Percentiles rank a stretch among this genome's conserved stretches.
Evolutionary conservation across 2,113 vertebrate species (phyloP).

Genomic region (Numenius arquata): DNA sequence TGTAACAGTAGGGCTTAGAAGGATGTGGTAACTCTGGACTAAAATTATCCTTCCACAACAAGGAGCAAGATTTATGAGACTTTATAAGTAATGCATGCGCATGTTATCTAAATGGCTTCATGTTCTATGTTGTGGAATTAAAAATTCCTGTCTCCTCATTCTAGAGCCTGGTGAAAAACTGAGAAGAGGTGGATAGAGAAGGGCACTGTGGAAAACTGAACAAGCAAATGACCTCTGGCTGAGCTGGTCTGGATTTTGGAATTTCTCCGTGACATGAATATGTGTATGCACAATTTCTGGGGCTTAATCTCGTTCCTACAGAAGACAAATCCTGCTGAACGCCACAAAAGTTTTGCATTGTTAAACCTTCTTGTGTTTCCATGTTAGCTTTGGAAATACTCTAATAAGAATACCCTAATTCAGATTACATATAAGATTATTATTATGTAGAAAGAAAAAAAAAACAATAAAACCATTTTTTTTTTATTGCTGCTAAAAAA

Average conservation of each 20-base stretch:
- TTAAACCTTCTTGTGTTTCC: neutral
- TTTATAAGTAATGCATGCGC: neutral
- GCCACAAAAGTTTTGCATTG: neutral
- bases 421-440: neutral
- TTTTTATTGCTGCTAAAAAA: neutral
- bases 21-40: neutral
- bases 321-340: neutral
- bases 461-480: neutral
- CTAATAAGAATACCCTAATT: neutral
- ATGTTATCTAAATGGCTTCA: neutral
- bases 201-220: neutral
- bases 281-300: neutral
- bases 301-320: neutral
- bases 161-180: neutral
- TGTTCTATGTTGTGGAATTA: neutral
- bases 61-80: neutral
- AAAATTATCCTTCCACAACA: neutral
- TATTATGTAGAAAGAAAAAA: neutral
- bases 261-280: neutral
- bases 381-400: neutral
- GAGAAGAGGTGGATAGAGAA: neutral
- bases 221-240: neutral
- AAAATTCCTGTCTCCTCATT: neutral
- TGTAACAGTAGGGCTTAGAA: neutral
- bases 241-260: neutral